Evolutionary conservation across 2,888 invertebrate species (phyloP).

Genomic region (Stenoptilia bipunctidactyla): DNA sequence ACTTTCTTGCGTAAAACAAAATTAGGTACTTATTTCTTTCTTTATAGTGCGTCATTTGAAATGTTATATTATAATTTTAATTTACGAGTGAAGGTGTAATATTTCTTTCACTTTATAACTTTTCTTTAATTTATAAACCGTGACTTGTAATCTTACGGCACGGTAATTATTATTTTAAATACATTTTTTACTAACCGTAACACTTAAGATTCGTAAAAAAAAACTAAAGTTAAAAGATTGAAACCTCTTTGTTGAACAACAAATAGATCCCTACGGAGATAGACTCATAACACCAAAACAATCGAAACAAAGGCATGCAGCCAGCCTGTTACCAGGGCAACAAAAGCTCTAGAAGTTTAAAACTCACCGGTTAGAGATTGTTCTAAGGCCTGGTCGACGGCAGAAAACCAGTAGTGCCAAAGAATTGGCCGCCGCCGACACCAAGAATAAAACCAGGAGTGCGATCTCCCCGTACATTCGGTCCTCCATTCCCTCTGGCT

Average conservation of each 20-base stretch:
- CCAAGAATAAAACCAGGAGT: constrained; percentile 68
- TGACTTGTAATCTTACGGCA: background rate
- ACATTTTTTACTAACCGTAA: too few relatives aligned
- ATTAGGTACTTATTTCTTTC: too few relatives aligned
- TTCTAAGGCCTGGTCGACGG: constrained; percentile 78
- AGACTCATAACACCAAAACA: background rate
- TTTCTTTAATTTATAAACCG: background rate
- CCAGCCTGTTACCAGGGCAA: background rate
- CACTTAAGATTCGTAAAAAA: too few relatives aligned
- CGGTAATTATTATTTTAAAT: too few relatives aligned
- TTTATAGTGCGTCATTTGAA: too few relatives aligned
- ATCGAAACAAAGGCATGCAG: background rate
- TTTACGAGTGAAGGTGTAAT: too few relatives aligned
- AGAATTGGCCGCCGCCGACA: constrained; percentile 79
- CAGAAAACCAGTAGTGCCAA: constrained; percentile 81
- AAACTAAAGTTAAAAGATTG: background rate
- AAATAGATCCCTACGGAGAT: background rate
- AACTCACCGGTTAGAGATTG: constrained; percentile 83
- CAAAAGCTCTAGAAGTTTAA: background rate
- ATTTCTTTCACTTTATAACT: background rate
- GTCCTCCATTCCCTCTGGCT: constrained; percentile 62
- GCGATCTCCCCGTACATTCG: constrained; percentile 60
- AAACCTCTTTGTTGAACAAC: background rate
- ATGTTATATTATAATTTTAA: too few relatives aligned
- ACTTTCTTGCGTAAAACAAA: too few relatives aligned